These are phyloP conservation scores for Ischnura elegans DNA, from an alignment of 2,888 invertebrate species.

Conservation along the genomic window DNA sequence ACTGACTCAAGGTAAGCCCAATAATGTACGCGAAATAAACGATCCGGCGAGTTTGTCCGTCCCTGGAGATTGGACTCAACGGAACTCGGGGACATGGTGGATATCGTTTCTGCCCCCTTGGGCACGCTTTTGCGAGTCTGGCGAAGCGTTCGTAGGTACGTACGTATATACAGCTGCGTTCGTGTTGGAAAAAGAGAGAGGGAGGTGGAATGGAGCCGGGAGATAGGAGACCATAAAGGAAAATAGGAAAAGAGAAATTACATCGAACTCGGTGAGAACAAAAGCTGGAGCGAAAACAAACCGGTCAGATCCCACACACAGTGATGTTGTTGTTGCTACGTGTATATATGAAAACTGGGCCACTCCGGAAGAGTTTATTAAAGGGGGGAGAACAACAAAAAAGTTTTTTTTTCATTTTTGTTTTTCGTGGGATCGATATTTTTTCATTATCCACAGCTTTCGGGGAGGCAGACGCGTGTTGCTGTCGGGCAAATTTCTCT, in stretches of 20 bases:
- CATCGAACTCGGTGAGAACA: neutral
- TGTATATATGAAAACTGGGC: conserved; percentile 12
- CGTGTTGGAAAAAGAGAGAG: too few species aligned
- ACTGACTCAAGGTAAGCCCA: too few species aligned
- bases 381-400: neutral
- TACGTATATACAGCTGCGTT: too few species aligned
- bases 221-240: neutral
- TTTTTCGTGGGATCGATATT: neutral
- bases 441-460: neutral
- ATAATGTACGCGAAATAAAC: too few species aligned
- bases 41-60: too few species aligned
- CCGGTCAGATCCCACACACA: neutral
- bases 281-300: neutral
- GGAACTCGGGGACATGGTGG: neutral
- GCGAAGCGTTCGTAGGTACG: neutral
- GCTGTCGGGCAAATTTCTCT: neutral
- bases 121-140: neutral
- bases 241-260: neutral
- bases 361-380: neutral
- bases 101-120: neutral
- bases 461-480: neutral
- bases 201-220: neutral
- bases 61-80: neutral
- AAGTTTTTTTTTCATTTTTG: too few species aligned
- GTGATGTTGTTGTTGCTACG: neutral